Evolutionary conservation across 2,888 invertebrate species (phyloP).

Genomic region (Phaonia tiefii): DNA sequence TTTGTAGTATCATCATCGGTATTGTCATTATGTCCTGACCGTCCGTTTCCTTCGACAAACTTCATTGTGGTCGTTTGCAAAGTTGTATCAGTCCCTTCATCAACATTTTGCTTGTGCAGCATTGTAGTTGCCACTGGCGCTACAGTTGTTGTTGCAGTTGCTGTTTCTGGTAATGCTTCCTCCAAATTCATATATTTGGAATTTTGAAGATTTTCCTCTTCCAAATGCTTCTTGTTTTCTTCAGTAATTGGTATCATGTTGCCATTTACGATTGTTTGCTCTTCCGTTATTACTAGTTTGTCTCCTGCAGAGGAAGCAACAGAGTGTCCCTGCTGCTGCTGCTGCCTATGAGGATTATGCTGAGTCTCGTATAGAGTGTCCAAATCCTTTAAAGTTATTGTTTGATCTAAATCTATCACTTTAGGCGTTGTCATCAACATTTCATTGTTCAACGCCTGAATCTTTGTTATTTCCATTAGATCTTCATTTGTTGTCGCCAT

Average conservation of each 20-base stretch:
- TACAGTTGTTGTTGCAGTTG: conserved; percentile 29
- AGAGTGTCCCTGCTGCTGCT: conserved; percentile 19
- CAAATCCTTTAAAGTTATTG: conserved; percentile 35
- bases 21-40: conserved; percentile 11
- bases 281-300: conserved; percentile 15
- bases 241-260: conserved; percentile 59
- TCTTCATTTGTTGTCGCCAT: conserved; percentile 38
- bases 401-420: conserved; percentile 33
- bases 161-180: conserved; percentile 50
- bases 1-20: conserved; percentile 15
- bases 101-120: not conserved
- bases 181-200: conserved; percentile 42
- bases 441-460: conserved; percentile 30
- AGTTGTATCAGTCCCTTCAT: conserved; percentile 4
- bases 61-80: conserved; percentile 28
- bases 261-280: conserved; percentile 38
- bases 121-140: conserved; percentile 37
- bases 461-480: conserved; percentile 26
- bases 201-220: conserved; percentile 50
- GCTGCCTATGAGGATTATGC: conserved; percentile 25
- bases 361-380: not conserved
- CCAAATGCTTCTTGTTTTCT: conserved; percentile 48
- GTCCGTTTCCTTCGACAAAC: conserved; percentile 24
- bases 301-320: conserved; percentile 5
- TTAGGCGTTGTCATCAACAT: conserved; percentile 21